Percentiles rank a stretch among this genome's conserved stretches.
These are phyloP conservation scores for Indri indri DNA, from an alignment of 2,113 vertebrate species.

Conservation along the genomic window DNA sequence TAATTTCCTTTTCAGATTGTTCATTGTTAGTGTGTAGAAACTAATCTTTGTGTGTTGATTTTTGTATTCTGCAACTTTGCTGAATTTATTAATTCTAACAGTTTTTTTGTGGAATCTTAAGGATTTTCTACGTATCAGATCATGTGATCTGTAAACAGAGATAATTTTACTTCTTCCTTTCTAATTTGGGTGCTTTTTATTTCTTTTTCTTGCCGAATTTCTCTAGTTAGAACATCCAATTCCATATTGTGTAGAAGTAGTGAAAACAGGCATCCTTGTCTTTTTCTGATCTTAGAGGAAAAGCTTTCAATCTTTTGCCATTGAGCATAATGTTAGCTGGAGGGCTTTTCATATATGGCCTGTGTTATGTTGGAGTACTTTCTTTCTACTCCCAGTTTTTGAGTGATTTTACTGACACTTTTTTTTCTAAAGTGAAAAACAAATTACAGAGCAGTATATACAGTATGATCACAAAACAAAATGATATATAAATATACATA, in stretches of 20 bases:
- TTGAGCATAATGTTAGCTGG: neutral
- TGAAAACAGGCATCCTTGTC: neutral
- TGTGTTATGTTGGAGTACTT: neutral
- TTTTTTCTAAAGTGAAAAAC: neutral
- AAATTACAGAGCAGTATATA: neutral
- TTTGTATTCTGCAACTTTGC: neutral
- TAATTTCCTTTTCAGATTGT: neutral
- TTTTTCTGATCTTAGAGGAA: neutral
- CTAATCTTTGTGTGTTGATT: neutral
- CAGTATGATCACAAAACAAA: neutral
- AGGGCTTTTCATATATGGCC: neutral
- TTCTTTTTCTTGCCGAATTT: neutral
- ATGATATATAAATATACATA: neutral
- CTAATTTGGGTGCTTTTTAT: neutral
- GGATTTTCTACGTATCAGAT: neutral
- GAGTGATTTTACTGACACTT: neutral
- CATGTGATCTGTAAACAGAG: slow-evolving; percentile 6
- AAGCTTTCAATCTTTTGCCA: neutral
- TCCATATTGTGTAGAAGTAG: neutral
- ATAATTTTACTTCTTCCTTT: slow-evolving; percentile 35
- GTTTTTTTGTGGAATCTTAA: neutral
- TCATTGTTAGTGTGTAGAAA: neutral
- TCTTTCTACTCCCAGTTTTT: neutral
- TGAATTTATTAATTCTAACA: neutral
- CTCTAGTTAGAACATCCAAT: neutral